Conservation (phyloP, 2,113 vertebrate species). For the Campylomormyrus numenius region DNA sequence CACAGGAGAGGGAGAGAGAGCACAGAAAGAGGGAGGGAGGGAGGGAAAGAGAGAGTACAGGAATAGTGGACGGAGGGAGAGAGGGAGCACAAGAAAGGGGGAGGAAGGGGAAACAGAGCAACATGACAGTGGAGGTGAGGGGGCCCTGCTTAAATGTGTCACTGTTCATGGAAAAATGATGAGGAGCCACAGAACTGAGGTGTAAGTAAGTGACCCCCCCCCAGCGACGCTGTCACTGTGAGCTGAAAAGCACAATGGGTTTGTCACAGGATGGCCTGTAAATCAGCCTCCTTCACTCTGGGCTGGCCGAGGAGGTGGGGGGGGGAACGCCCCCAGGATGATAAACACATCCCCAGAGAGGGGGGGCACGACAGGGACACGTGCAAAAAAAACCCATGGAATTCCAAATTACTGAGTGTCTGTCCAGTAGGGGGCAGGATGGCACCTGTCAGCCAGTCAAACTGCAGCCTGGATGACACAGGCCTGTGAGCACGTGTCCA, state of each 20-base stretch:
- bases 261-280: constrained; percentile 49
- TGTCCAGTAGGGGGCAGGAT: not conserved
- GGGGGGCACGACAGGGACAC: not conserved
- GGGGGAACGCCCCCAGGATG: constrained; percentile 5
- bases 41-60: not conserved
- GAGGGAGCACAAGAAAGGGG: not conserved
- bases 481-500: not conserved
- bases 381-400: not conserved
- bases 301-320: constrained; percentile 5
- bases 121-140: not conserved
- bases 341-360: constrained; percentile 28
- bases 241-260: constrained; percentile 67
- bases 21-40: not conserved
- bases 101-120: constrained; percentile 12
- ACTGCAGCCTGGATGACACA: not conserved
- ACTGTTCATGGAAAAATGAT: constrained; percentile 38
- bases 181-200: constrained; percentile 39
- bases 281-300: constrained; percentile 29
- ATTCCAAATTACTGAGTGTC: not conserved
- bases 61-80: not conserved
- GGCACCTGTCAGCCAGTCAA: not conserved
- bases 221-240: constrained; percentile 45
- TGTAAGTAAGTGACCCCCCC: constrained; percentile 24
- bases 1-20: not conserved
- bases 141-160: constrained; percentile 21